Percentiles rank a stretch among this genome's conserved stretches.
These are phyloP conservation scores for Aplidium turbinatum DNA, from an alignment of 23 tunicate species.

Conservation along the genomic window DNA sequence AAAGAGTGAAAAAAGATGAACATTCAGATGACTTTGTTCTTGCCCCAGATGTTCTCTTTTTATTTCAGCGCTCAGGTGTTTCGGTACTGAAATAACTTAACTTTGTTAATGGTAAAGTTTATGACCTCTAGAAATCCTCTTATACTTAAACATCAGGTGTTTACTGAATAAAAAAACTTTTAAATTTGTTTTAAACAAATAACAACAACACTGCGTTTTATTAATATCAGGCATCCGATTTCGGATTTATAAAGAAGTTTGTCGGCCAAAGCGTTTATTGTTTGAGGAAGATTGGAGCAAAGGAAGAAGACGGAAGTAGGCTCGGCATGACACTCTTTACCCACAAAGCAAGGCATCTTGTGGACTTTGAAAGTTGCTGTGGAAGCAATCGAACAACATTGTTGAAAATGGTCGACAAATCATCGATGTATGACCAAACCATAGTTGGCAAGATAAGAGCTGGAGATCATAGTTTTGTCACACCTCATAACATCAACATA, in stretches of 20 bases:
- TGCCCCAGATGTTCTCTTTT: constrained; percentile 58
- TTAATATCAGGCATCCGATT: constrained; percentile 47
- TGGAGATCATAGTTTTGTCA: constrained; percentile 57
- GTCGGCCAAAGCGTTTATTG: constrained; percentile 14
- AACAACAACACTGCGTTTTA: not conserved
- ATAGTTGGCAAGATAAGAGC: constrained; percentile 15
- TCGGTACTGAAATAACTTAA: constrained; percentile 29
- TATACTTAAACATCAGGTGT: too few species aligned
- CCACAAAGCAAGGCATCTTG: constrained; percentile 36
- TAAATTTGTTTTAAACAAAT: not conserved
- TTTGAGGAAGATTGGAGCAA: not conserved
- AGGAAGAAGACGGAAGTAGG: constrained; percentile 19
- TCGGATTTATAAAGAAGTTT: constrained; percentile 44
- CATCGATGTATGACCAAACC: constrained; percentile 20
- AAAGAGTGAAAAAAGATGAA: not conserved
- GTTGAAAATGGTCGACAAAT: constrained; percentile 18
- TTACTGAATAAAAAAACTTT: too few species aligned
- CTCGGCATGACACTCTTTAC: constrained; percentile 57
- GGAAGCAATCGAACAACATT: constrained; percentile 20
- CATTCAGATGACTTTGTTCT: constrained; percentile 19
- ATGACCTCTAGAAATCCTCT: not conserved
- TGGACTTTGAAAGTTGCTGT: constrained; percentile 55
- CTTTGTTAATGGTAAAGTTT: not conserved
- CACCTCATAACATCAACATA: constrained; percentile 58
- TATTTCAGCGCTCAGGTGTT: constrained; percentile 64